These are phyloP conservation scores for Vultur gryphus DNA, from an alignment of 2,797 vertebrate genomes.

Conservation along the genomic window DNA sequence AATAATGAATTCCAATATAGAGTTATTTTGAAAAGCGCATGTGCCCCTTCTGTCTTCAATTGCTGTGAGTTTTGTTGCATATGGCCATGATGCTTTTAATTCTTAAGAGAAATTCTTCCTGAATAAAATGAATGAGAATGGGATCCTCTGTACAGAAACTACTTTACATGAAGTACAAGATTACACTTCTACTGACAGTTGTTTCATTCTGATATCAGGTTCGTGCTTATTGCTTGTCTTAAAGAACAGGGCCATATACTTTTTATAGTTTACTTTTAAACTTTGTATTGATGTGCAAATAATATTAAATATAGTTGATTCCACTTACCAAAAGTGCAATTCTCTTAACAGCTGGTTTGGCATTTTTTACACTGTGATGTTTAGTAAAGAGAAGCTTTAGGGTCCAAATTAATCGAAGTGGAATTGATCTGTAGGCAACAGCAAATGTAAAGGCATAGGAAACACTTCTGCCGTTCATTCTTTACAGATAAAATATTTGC, in stretches of 20 bases:
- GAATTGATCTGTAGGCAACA: neutral
- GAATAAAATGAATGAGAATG: neutral
- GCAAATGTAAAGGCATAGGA: neutral
- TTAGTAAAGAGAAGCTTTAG: slow-evolving; percentile 18
- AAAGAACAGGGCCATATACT: neutral
- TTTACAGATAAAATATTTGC: neutral
- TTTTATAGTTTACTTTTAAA: slow-evolving; percentile 9
- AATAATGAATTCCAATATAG: neutral
- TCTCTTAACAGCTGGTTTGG: neutral
- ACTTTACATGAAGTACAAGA: neutral
- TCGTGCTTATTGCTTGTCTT: neutral
- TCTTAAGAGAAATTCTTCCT: neutral
- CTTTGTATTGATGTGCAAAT: neutral
- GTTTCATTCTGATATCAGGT: neutral
- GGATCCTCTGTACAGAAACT: neutral
- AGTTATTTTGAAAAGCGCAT: neutral
- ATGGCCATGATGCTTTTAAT: neutral
- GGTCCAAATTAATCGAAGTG: neutral
- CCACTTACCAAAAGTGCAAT: neutral
- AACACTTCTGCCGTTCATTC: neutral
- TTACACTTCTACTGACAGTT: neutral
- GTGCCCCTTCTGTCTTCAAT: neutral
- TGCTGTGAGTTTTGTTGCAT: neutral
- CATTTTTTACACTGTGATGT: neutral
- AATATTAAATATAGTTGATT: neutral